Conservation (phyloP, 1,140 invertebrate species). For the Drosophila nasuta region DNA sequence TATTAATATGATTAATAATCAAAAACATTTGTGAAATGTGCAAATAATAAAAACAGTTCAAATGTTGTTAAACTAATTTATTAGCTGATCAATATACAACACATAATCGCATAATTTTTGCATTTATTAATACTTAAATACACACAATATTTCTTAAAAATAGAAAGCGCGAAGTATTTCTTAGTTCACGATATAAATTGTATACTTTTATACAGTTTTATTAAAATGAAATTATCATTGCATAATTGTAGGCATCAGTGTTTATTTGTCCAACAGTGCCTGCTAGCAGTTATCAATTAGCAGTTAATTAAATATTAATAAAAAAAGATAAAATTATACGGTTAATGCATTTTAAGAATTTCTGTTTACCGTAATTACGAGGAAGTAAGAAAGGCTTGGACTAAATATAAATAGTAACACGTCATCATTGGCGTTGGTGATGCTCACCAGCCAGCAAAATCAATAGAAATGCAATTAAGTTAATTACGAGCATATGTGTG, state of each 20-base stretch:
- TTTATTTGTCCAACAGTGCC: not conserved
- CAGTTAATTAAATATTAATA: no score
- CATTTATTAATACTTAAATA: not conserved
- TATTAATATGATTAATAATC: constrained; percentile 6
- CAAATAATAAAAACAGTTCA: constrained; percentile 7
- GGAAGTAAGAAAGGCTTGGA: no score
- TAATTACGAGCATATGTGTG: constrained; percentile 66
- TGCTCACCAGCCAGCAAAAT: constrained; percentile 27
- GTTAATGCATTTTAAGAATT: no score
- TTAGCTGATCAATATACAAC: constrained; percentile 5
- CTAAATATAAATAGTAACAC: constrained; percentile 15
- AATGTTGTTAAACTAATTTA: constrained; percentile 10
- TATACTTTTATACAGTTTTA: not conserved
- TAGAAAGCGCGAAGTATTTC: not conserved
- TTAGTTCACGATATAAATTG: not conserved
- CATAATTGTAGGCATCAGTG: not conserved
- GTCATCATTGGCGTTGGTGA: constrained; percentile 14
- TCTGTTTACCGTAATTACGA: no score
- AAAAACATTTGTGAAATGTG: not conserved
- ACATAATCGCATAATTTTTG: constrained; percentile 5
- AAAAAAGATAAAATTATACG: no score
- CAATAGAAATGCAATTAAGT: constrained; percentile 74
- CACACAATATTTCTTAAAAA: not conserved
- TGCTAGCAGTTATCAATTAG: not conserved
- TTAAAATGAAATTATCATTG: not conserved